phyloP scores from a whole-genome alignment of 2,888 invertebrate species.

The Epinotia demarniana region DNA sequence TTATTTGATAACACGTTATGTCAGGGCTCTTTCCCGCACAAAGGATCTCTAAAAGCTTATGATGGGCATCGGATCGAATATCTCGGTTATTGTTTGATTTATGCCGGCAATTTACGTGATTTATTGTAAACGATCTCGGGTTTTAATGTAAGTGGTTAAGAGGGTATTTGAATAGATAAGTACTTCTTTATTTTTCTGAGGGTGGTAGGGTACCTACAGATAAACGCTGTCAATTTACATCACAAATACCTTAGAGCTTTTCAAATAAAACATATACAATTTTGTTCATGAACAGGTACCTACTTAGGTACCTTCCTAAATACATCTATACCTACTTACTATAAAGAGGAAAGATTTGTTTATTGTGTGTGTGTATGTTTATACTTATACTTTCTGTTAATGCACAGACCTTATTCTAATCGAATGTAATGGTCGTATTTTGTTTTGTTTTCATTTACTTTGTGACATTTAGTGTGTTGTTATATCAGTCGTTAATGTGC shows the following conservation, averaged over 20 bases:
- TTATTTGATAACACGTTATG: constrained; percentile 84
- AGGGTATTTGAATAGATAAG: constrained; percentile 44
- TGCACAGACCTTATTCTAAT: too few relatives aligned
- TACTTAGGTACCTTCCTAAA: too few relatives aligned
- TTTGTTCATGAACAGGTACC: too few relatives aligned
- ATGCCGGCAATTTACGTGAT: constrained; percentile 77
- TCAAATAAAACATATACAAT: background rate
- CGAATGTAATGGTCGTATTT: too few relatives aligned
- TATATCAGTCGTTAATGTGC: too few relatives aligned
- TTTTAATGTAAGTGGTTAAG: constrained; percentile 44
- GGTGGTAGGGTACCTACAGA: background rate
- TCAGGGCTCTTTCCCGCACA: constrained; percentile 81
- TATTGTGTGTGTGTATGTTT: too few relatives aligned
- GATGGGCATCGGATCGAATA: constrained; percentile 79
- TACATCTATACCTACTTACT: too few relatives aligned
- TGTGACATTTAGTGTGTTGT: too few relatives aligned
- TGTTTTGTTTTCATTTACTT: too few relatives aligned
- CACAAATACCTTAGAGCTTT: background rate
- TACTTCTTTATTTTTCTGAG: constrained; percentile 28
- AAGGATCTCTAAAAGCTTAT: constrained; percentile 82
- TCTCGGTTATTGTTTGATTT: constrained; percentile 79
- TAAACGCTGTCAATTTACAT: background rate
- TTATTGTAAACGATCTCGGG: constrained; percentile 58
- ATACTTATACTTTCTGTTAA: too few relatives aligned
- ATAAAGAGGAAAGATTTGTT: too few relatives aligned